These are phyloP conservation scores for Ranitomeya variabilis DNA, from an alignment of 2,113 vertebrate species.

Conservation along the genomic window DNA sequence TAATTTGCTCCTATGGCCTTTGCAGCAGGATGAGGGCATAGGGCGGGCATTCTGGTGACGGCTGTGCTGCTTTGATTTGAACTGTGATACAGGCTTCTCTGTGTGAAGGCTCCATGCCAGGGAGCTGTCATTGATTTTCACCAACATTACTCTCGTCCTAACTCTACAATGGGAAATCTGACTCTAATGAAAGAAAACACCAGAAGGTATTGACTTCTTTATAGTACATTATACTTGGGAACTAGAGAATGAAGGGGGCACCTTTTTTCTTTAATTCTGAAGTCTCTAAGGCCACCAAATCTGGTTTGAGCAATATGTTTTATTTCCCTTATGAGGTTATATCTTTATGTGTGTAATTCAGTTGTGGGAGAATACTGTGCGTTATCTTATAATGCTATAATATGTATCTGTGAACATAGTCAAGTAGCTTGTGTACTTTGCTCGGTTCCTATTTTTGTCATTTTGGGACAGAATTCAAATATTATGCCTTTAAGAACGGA, in stretches of 20 bases:
- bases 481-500: too few species aligned
- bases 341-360: neutral
- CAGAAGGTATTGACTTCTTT: conserved; percentile 65
- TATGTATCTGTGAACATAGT: too few species aligned
- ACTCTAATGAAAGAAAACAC: conserved; percentile 65
- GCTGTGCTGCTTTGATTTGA: conserved; percentile 51
- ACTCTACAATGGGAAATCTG: conserved; percentile 74
- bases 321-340: neutral
- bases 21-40: neutral
- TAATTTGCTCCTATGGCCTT: conserved; percentile 19
- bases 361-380: neutral
- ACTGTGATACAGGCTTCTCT: conserved; percentile 65
- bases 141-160: conserved; percentile 72
- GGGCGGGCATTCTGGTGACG: conserved; percentile 11
- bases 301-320: neutral
- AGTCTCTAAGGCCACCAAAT: neutral
- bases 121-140: conserved; percentile 73
- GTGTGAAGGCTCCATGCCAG: conserved; percentile 66
- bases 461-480: too few species aligned
- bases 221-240: conserved; percentile 44
- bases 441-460: too few species aligned
- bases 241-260: neutral
- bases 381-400: neutral
- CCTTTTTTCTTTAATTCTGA: conserved; percentile 52
- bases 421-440: too few species aligned